A percentile compares a stretch with the other conserved stretches of the same genome.
Conservation (phyloP, 2,113 vertebrate genomes). For the Neodontobutis hainanensis region DNA sequence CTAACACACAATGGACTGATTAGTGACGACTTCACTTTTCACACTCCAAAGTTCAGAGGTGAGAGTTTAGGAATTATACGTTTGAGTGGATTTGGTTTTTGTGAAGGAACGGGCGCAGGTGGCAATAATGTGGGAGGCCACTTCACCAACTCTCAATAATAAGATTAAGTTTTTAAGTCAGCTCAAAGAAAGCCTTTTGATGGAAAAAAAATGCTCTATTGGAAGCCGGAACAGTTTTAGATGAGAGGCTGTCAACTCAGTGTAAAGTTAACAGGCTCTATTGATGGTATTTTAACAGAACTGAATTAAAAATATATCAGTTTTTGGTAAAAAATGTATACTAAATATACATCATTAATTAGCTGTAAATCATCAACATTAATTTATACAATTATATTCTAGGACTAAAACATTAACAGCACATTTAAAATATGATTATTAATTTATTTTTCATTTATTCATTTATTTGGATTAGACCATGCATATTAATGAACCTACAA, state of each 20-base stretch:
- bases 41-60: constrained; percentile 23
- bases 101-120: constrained; percentile 19
- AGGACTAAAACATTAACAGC: no score
- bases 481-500: no score
- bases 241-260: constrained; percentile 22
- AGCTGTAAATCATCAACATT: no score
- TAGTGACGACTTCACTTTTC: constrained; percentile 53
- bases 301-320: no score
- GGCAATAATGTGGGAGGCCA: constrained; percentile 20
- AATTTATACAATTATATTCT: no score
- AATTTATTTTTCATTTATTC: no score
- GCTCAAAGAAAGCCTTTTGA: constrained; percentile 37
- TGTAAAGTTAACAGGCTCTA: background rate
- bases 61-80: constrained; percentile 23
- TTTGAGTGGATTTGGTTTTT: constrained; percentile 12
- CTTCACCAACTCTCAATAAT: constrained; percentile 46
- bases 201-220: constrained; percentile 38
- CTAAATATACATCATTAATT: no score
- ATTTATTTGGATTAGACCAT: no score
- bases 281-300: no score
- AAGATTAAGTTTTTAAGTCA: constrained; percentile 35
- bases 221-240: constrained; percentile 24
- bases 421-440: no score
- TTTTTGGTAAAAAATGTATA: no score
- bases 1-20: constrained; percentile 46